Percentiles rank a stretch among this genome's conserved stretches.
phyloP scores from a whole-genome alignment of 2,113 vertebrate genomes.

The Solea solea region DNA sequence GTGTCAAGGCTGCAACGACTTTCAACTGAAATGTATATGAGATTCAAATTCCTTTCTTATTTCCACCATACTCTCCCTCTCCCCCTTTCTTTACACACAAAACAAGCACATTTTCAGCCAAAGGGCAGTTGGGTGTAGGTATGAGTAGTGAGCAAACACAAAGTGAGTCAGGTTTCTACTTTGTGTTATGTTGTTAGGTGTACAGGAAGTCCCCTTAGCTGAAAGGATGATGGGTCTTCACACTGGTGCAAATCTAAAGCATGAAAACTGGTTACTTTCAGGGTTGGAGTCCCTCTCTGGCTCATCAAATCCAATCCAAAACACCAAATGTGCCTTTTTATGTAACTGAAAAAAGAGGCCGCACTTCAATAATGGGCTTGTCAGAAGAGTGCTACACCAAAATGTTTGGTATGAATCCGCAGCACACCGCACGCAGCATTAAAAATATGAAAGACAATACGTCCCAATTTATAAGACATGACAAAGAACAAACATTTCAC shows the following conservation, averaged over 20 bases:
- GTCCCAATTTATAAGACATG: too few species aligned
- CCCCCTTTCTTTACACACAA: constrained; percentile 48
- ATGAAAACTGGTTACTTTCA: too few species aligned
- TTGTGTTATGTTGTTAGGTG: not conserved
- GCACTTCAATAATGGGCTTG: too few species aligned
- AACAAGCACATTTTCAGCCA: constrained; percentile 12
- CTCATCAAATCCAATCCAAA: not conserved
- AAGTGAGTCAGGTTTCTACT: constrained; percentile 1
- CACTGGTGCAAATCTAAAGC: too few species aligned
- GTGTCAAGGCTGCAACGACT: constrained; percentile 81
- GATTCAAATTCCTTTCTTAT: constrained; percentile 79
- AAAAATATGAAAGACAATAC: too few species aligned
- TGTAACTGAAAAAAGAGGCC: too few species aligned
- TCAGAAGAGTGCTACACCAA: too few species aligned
- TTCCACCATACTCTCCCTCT: constrained; percentile 61
- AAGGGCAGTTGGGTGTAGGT: constrained; percentile 32
- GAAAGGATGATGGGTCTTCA: not conserved
- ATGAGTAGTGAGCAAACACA: constrained; percentile 11
- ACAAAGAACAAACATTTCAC: too few species aligned
- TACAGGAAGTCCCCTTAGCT: not conserved
- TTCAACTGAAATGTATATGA: constrained; percentile 87
- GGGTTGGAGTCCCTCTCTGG: too few species aligned
- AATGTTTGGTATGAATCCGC: too few species aligned
- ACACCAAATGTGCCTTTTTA: not conserved
- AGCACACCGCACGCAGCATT: too few species aligned